These are phyloP conservation scores for Agapornis roseicollis DNA, from an alignment of 2,113 vertebrate genomes.

Conservation along the genomic window DNA sequence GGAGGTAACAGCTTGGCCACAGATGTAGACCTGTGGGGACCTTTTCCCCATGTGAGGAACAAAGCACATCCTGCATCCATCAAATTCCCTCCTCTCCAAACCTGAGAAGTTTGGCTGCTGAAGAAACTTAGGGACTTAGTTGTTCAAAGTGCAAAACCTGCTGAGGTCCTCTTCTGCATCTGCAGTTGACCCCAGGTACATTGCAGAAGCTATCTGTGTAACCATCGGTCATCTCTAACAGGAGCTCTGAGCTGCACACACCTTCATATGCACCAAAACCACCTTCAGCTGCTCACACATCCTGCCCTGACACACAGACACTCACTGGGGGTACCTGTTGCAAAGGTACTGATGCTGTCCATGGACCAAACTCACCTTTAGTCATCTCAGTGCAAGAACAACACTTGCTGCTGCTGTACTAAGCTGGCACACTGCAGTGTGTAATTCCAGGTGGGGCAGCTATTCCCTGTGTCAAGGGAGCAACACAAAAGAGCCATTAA, in stretches of 20 bases:
- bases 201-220: not conserved
- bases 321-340: fast-evolving
- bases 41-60: not conserved
- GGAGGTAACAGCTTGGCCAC: not conserved
- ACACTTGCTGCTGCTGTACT: not conserved
- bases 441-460: not conserved
- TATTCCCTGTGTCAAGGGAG: fast-evolving
- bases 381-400: not conserved
- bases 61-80: not conserved
- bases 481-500: not conserved
- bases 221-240: not conserved
- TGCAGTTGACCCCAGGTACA: not conserved
- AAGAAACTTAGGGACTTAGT: not conserved
- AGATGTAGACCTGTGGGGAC: not conserved
- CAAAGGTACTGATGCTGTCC: not conserved
- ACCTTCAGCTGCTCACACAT: fast-evolving
- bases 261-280: not conserved
- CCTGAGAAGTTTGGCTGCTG: not conserved
- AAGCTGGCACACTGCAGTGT: not conserved
- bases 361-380: not conserved
- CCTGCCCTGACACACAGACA: not conserved
- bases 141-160: not conserved
- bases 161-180: not conserved
- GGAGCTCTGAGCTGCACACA: not conserved
- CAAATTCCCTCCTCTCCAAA: not conserved